Percentiles rank a stretch among this genome's conserved stretches.
Evolutionary conservation across 2,113 vertebrate species (phyloP).

Genomic region (Boulengeromyrus knoepffleri): DNA sequence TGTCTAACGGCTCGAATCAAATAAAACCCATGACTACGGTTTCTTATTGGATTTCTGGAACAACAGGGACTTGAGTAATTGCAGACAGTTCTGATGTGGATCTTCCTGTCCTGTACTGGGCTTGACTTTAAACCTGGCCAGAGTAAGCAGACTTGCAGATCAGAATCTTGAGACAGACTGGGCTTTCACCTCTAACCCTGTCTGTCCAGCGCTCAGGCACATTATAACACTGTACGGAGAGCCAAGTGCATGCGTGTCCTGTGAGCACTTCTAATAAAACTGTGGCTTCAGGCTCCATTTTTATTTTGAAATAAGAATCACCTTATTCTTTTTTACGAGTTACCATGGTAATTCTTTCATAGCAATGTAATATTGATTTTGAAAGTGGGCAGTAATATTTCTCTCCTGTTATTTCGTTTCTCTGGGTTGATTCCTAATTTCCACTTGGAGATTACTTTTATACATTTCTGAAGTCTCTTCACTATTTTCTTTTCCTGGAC

Average conservation of each 20-base stretch:
- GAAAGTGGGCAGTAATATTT: slow-evolving; percentile 99
- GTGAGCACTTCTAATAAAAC: slow-evolving; percentile 96
- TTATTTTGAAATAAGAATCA: slow-evolving; percentile 99
- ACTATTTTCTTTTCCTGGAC: slow-evolving; percentile 66
- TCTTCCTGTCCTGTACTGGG: slow-evolving; percentile 39
- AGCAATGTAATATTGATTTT: slow-evolving; percentile 99
- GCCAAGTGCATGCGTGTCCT: slow-evolving; percentile 79
- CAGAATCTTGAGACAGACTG: slow-evolving; percentile 21
- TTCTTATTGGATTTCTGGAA: slow-evolving; percentile 33
- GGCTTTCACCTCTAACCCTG: slow-evolving; percentile 64
- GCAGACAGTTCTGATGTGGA: slow-evolving; percentile 42
- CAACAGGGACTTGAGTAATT: slow-evolving; percentile 42
- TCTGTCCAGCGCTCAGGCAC: slow-evolving; percentile 77
- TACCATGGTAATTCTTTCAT: slow-evolving; percentile 98
- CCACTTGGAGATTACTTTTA: slow-evolving; percentile 99
- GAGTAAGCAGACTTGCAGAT: neutral
- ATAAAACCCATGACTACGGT: neutral
- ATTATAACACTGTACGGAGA: slow-evolving; percentile 87
- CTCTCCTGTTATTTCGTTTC: slow-evolving; percentile 97
- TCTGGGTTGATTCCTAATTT: slow-evolving; percentile 99
- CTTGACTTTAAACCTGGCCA: slow-evolving; percentile 30
- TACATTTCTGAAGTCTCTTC: slow-evolving; percentile 96
- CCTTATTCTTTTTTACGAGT: slow-evolving; percentile 98
- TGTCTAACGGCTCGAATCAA: neutral
- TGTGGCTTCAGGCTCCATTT: slow-evolving; percentile 91